Base-by-base conservation (phyloP, 23 tunicate genomes). In the Styela plicata region DNA sequence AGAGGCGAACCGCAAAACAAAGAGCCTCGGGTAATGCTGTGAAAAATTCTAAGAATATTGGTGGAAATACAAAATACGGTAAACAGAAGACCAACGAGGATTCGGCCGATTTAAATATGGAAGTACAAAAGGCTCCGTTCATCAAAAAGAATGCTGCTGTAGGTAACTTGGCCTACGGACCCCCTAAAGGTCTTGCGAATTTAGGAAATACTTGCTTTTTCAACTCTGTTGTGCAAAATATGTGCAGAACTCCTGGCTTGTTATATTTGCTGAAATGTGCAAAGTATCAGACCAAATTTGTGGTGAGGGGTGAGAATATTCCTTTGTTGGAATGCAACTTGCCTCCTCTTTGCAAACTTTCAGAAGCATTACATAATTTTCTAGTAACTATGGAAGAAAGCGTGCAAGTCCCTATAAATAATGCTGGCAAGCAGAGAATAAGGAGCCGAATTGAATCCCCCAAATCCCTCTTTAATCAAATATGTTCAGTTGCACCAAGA, bases 121-220 rank as follows among this genome's bases (percentile, higher is more conserved):
- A 21, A 3, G 29, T 26, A 27, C 36, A 71, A 22, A 27, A 3
- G 34, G 37, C 7, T 13, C 77, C 7, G 5, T 5, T 18, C 17
- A 5, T 71, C 29, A 44, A 44, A 13, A 44, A 44, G 13, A 44
- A 44, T 44, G 36, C 17, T 29, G 16, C 3, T 3, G 17, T 16
- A 3, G 23, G 17, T 2, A 34, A 71, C 29, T 16, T 34, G 35
- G 23, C 29, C 5, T 30, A 33, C 17, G 36, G n/a, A 7, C 81
- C 64, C 22, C 96, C 96, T 24, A 63, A 80, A 31, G 96, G 96
- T 24, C 77, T 90, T 24, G 28, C 37, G n/a, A 90, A 90, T 81
- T 74, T 90, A 28, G 96, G 96, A 69, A 90, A 90, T 44, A 90
- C 96, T 24, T 90, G 96, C 63, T 90, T 90, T 32, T 90, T 90